Percentiles rank a stretch among this genome's conserved stretches.
Evolutionary conservation across 2,888 invertebrate genomes (phyloP).

Genomic region (Graphium colonna): DNA sequence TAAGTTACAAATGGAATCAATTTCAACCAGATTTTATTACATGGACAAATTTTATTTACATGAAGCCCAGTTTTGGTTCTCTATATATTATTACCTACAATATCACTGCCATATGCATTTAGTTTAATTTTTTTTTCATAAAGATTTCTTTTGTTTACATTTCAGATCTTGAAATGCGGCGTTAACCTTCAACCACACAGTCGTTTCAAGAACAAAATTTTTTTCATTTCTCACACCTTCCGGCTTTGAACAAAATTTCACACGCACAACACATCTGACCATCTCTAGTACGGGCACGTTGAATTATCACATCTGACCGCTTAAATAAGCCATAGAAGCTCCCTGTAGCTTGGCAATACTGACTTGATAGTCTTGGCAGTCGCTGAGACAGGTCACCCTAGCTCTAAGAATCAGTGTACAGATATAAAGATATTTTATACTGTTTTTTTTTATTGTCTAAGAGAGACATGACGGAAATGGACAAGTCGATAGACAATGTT

Average conservation of each 20-base stretch:
- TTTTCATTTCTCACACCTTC: constrained; percentile 16
- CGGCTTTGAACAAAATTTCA: constrained; percentile 19
- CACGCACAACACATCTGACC: constrained; percentile 29
- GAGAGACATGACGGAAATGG: constrained; percentile 36
- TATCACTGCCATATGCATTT: too few species aligned
- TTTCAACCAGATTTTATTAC: too few species aligned
- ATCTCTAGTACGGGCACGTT: constrained; percentile 44
- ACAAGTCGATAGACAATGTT: constrained; percentile 42
- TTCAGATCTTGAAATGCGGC: constrained; percentile 78
- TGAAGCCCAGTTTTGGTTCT: too few species aligned
- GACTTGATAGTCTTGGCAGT: constrained; percentile 40
- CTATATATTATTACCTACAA: too few species aligned
- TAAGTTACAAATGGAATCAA: too few species aligned
- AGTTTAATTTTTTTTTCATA: too few species aligned
- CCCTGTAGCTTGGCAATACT: constrained; percentile 25
- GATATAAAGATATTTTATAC: constrained; percentile 26
- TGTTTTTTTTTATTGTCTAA: not conserved
- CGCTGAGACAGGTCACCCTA: constrained; percentile 41
- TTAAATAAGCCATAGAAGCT: constrained; percentile 34
- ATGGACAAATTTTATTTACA: too few species aligned
- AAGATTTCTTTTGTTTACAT: too few species aligned
- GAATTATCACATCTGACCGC: constrained; percentile 24
- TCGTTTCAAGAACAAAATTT: constrained; percentile 35
- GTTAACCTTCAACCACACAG: constrained; percentile 47
- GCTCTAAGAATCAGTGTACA: constrained; percentile 40